These are phyloP conservation scores for Diceros bicornis DNA, from an alignment of 2,797 vertebrate species.

Conservation along the genomic window DNA sequence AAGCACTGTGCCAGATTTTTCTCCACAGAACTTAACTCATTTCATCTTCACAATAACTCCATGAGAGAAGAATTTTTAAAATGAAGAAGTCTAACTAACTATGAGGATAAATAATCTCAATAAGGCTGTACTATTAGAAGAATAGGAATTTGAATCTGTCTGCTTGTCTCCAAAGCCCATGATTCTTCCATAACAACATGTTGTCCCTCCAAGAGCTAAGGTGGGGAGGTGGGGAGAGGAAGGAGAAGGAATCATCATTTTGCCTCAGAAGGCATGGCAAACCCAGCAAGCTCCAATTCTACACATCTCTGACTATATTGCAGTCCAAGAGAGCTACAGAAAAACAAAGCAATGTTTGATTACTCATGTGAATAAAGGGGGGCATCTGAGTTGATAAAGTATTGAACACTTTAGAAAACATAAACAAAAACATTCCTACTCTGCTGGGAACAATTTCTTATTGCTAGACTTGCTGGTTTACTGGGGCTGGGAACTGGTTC, in stretches of 20 bases:
- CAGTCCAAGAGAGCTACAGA: constrained; percentile 32
- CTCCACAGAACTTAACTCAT: constrained; percentile 28
- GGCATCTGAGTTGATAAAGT: constrained; percentile 8
- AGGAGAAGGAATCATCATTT: background rate
- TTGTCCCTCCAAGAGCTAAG: background rate
- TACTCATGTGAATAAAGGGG: constrained; percentile 33
- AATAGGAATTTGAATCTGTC: constrained; percentile 51
- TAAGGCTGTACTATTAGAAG: constrained; percentile 23
- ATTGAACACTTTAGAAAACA: constrained; percentile 28
- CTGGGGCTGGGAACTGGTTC: background rate
- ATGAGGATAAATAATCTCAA: constrained; percentile 29
- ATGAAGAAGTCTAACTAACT: constrained; percentile 19
- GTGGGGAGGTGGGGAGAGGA: too few species aligned
- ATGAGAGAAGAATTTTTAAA: constrained; percentile 19
- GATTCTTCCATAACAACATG: background rate
- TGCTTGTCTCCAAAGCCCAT: background rate
- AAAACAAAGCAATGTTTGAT: constrained; percentile 60
- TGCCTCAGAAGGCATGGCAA: constrained; percentile 61
- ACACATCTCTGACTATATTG: background rate
- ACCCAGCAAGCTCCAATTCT: background rate
- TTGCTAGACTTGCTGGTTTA: constrained; percentile 44
- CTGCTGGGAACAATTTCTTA: constrained; percentile 47
- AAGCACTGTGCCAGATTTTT: background rate
- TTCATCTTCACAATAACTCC: constrained; percentile 46
- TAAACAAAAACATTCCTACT: constrained; percentile 53